These are phyloP conservation scores for Craseonycteris thonglongyai DNA, from an alignment of 2,113 vertebrate genomes.

Conservation along the genomic window DNA sequence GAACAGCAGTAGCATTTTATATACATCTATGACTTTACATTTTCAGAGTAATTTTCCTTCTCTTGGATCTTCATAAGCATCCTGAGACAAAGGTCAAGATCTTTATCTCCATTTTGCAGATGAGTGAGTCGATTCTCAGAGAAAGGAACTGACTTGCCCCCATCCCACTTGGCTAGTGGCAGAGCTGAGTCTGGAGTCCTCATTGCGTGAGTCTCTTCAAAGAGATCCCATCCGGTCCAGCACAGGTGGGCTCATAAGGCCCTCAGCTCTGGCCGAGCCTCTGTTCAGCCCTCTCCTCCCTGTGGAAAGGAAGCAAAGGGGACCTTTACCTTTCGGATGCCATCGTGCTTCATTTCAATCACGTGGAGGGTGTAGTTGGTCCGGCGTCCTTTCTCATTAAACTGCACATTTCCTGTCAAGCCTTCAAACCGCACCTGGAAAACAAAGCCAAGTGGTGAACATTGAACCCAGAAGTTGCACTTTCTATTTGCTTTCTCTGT, in stretches of 20 bases:
- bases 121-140: not conserved
- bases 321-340: conserved; percentile 90
- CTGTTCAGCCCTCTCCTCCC: not conserved
- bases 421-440: conserved; percentile 94
- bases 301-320: not conserved
- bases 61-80: not conserved
- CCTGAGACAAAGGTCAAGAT: not conserved
- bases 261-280: not conserved
- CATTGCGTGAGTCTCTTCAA: not conserved
- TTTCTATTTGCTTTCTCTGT: not conserved
- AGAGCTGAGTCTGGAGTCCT: not conserved
- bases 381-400: conserved; percentile 95
- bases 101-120: not conserved
- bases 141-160: not conserved
- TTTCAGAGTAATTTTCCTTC: not conserved
- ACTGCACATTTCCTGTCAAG: conserved; percentile 96
- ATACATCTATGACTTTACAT: not conserved
- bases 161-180: not conserved
- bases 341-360: conserved; percentile 93
- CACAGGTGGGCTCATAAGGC: not conserved
- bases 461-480: not conserved
- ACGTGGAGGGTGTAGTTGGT: conserved; percentile 96
- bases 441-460: not conserved
- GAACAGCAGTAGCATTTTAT: not conserved
- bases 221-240: not conserved